Base-by-base conservation (phyloP, 2,888 invertebrate genomes). In the Theristus sp. region DNA sequence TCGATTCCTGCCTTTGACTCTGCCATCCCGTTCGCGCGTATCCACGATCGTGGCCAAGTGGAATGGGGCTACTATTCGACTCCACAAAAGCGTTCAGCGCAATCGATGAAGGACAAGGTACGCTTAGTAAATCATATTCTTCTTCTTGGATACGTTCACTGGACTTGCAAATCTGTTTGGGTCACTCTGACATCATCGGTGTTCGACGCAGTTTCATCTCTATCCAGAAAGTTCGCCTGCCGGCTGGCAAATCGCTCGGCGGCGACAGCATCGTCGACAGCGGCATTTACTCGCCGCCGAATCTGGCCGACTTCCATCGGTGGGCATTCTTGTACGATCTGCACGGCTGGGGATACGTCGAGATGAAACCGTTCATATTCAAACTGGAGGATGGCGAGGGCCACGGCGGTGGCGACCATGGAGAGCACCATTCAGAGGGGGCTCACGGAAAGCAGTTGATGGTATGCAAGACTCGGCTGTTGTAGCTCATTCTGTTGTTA, bases 301-400 rank as follows among this genome's bases (percentile, higher is more conserved):
- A 64, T 38, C 49, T 61, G 31, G 59, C 55, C 38, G 64, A 64
- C 59, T 64, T 64, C 53, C 64, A 61, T 20, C 58, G 64, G 1
- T 64, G 64, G 64, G 22, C 56, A 1, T 52, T 54, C 38, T 20
- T 56, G 57, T 57, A 62, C 53, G 26, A 31, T 20, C 31, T 64
- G 31, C 22, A 27, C 20, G 64, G 57, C 6, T 64, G 64, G 64
- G 54, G 58, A 31, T 57, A 58, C 38, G 27, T 38, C 6, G 60
- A 62, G 1, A 64, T 64, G 60, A 59, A 60, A 47, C 63, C 63
- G 25, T 63, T 60, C 60, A 47, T 59, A 22, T 63, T 63, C 55
- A 28, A 57, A 30, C 22, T 62, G 30, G n/a, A 20, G 17, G 22
- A 30, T n/a, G 38, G 6, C 3, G 17, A 46, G 38, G 46, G 22